Conservation (phyloP, 2,888 invertebrate species). For the Idaea aversata region DNA sequence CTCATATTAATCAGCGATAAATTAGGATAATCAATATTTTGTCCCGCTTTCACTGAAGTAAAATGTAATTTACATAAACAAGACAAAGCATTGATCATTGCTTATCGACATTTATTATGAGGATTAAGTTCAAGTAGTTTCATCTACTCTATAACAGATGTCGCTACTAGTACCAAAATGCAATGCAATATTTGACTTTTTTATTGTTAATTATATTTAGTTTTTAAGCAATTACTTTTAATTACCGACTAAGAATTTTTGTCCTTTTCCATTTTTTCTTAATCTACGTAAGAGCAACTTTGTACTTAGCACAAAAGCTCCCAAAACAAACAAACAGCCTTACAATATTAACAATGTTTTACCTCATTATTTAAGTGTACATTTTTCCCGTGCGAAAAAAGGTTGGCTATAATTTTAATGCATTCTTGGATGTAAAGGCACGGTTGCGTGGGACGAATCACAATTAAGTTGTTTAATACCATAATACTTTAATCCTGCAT, state of each 20-base stretch:
- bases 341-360: slow-evolving; percentile 11
- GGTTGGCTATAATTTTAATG: slow-evolving; percentile 61
- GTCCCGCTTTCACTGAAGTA: too few relatives aligned
- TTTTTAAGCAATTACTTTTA: too few relatives aligned
- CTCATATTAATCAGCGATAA: too few relatives aligned
- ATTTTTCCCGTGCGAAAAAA: slow-evolving; percentile 61
- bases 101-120: too few relatives aligned
- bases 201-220: too few relatives aligned
- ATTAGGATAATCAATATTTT: too few relatives aligned
- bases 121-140: slow-evolving; percentile 2
- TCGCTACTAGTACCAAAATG: slow-evolving; percentile 30
- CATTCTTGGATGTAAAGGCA: slow-evolving; percentile 58
- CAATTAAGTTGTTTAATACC: slow-evolving; percentile 53
- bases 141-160: slow-evolving; percentile 56
- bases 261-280: too few relatives aligned
- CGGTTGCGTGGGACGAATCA: slow-evolving; percentile 58
- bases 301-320: not conserved
- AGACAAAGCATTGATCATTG: too few relatives aligned
- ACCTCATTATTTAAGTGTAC: slow-evolving; percentile 52
- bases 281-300: too few relatives aligned
- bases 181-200: not conserved
- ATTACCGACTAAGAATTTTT: too few relatives aligned
- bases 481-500: slow-evolving; percentile 42
- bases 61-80: too few relatives aligned
- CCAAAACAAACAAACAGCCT: not conserved